Percentiles rank a stretch among this genome's conserved stretches.
phyloP scores from a whole-genome alignment of 2,797 vertebrate species.

The Aulostomus chinensis region DNA sequence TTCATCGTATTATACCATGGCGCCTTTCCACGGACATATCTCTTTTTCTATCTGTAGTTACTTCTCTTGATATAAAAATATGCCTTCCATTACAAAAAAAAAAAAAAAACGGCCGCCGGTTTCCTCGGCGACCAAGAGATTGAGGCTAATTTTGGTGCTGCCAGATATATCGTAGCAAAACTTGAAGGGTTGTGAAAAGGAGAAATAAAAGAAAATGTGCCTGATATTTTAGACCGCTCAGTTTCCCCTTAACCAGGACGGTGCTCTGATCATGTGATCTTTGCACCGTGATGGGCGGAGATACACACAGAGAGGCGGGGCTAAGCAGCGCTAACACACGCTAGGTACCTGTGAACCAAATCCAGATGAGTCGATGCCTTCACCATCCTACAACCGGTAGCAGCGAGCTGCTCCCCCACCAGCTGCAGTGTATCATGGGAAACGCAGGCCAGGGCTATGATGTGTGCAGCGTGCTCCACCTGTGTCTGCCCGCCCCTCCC shows the following conservation, averaged over 20 bases:
- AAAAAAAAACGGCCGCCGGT: constrained; percentile 41
- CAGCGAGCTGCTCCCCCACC: constrained; percentile 16
- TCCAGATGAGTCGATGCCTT: constrained; percentile 22
- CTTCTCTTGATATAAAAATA: constrained; percentile 71
- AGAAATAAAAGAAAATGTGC: constrained; percentile 54
- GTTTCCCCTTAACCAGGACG: constrained; percentile 32
- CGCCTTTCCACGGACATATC: constrained; percentile 81
- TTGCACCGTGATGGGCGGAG: constrained; percentile 28
- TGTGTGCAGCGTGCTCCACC: constrained; percentile 60
- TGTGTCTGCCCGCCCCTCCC: constrained; percentile 43
- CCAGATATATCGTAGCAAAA: constrained; percentile 73
- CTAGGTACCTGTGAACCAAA: no score
- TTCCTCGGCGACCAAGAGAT: constrained; percentile 50
- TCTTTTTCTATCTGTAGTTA: constrained; percentile 73
- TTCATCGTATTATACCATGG: constrained; percentile 78
- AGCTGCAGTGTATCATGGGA: constrained; percentile 42
- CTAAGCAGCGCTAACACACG: not conserved
- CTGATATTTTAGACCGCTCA: constrained; percentile 61
- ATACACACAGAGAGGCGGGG: constrained; percentile 29
- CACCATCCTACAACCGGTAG: constrained; percentile 20
- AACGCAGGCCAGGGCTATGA: constrained; percentile 60
- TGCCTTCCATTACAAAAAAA: constrained; percentile 66
- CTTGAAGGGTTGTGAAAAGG: constrained; percentile 57
- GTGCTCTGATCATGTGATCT: constrained; percentile 41
- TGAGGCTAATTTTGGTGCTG: constrained; percentile 68